These are phyloP conservation scores for Oreochromis niloticus DNA, from an alignment of 2,113 vertebrate species.

Conservation along the genomic window DNA sequence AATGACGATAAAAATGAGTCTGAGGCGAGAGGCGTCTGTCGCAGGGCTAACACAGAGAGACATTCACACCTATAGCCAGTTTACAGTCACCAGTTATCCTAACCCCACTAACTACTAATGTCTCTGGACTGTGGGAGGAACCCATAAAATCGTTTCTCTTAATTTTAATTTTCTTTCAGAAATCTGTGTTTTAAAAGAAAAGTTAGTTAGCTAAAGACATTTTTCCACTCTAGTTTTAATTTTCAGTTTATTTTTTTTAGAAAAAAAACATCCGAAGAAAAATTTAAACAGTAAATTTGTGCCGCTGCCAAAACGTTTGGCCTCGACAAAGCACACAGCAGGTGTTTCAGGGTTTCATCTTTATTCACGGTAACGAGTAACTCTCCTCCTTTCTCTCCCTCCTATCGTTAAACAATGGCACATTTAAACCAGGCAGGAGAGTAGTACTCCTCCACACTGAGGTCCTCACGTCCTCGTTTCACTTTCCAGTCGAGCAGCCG, in stretches of 20 bases:
- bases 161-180: too few species aligned
- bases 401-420: background rate
- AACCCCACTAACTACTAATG: too few species aligned
- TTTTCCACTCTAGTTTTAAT: too few species aligned
- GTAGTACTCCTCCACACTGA: background rate
- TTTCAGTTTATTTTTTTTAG: too few species aligned
- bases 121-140: too few species aligned
- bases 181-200: too few species aligned
- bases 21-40: rapidly evolving
- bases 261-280: background rate
- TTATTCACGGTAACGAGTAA: background rate
- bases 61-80: background rate
- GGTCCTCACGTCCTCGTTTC: background rate
- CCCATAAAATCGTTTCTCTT: too few species aligned
- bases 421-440: background rate
- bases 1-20: background rate
- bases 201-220: too few species aligned
- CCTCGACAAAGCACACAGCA: background rate
- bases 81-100: background rate
- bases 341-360: background rate
- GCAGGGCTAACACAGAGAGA: background rate
- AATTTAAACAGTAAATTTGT: rapidly evolving
- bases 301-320: background rate
- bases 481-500: conserved; percentile 75
- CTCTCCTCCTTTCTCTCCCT: background rate